Evolutionary conservation across 2,113 vertebrate genomes (phyloP).

Genomic region (Psilopogon haemacephalus): DNA sequence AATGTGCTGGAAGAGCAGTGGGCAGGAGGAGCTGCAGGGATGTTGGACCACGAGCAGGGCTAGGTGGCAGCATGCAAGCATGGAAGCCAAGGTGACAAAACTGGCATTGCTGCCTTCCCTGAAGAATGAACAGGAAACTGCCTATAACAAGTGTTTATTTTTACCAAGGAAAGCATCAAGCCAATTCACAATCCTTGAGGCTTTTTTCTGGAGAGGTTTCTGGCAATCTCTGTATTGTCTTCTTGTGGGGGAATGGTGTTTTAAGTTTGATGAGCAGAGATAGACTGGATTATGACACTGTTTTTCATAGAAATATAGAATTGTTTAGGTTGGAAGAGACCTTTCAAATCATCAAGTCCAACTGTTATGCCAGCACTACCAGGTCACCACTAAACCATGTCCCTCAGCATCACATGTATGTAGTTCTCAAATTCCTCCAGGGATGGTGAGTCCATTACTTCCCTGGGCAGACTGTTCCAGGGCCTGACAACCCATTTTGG

Average conservation of each 20-base stretch:
- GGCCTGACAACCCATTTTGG: not conserved
- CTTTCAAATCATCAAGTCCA: not conserved
- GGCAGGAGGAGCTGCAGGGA: not conserved
- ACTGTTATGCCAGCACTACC: not conserved
- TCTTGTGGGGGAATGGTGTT: not conserved
- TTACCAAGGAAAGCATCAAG: not conserved
- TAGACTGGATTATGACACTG: not conserved
- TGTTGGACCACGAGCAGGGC: not conserved
- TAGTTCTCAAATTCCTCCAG: not conserved
- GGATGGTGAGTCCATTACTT: not conserved
- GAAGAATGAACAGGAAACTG: not conserved
- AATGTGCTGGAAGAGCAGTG: conserved; percentile 27
- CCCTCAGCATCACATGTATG: not conserved
- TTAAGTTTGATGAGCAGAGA: not conserved
- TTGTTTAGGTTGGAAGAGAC: not conserved
- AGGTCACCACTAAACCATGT: not conserved
- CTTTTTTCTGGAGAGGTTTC: not conserved
- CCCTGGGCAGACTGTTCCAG: not conserved
- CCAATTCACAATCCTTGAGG: not conserved
- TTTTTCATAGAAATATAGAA: not conserved
- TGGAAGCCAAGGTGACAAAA: not conserved
- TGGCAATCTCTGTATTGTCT: not conserved
- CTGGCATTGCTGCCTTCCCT: not conserved
- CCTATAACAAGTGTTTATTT: not conserved
- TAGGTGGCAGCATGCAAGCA: conserved; percentile 12